These are phyloP conservation scores for Ashinkailepas kermadecensis DNA, from an alignment of 2,888 invertebrate genomes.

Conservation along the genomic window DNA sequence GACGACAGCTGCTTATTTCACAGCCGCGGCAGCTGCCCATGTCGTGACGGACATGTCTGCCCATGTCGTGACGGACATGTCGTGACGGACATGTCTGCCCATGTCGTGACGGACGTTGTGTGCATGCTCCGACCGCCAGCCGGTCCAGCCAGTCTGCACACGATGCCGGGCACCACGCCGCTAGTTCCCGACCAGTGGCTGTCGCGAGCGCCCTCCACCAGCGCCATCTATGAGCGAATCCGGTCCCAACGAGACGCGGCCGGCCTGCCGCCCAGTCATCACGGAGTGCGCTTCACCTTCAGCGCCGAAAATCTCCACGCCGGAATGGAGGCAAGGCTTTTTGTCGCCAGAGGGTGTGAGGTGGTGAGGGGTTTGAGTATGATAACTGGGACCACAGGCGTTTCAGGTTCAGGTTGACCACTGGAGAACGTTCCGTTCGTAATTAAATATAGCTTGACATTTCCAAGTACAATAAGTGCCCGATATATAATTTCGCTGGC, in stretches of 20 bases:
- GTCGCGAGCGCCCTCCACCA: constrained; percentile 62
- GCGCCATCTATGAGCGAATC: constrained; percentile 82
- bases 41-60: no score
- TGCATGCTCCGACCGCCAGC: constrained; percentile 23
- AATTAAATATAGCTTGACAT: no score
- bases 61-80: no score
- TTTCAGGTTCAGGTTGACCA: no score
- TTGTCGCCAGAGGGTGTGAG: background rate
- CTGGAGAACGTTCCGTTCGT: no score
- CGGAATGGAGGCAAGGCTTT: background rate
- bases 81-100: no score
- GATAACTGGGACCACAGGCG: no score
- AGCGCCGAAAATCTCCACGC: constrained; percentile 76
- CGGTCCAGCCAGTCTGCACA: constrained; percentile 26
- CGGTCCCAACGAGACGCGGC: constrained; percentile 65
- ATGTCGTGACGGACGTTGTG: no score
- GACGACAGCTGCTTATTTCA: background rate
- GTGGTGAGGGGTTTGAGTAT: no score
- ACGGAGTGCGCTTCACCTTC: constrained; percentile 70
- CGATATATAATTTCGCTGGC: no score
- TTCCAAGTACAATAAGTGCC: no score
- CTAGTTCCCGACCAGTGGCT: constrained; percentile 43
- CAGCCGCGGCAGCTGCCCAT: no score
- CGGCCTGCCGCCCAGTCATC: constrained; percentile 50
- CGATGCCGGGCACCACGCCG: constrained; percentile 31